Percentiles rank a stretch among this genome's conserved stretches.
phyloP scores from a whole-genome alignment of 2,797 vertebrate species.

The Nannoperca obscura region DNA sequence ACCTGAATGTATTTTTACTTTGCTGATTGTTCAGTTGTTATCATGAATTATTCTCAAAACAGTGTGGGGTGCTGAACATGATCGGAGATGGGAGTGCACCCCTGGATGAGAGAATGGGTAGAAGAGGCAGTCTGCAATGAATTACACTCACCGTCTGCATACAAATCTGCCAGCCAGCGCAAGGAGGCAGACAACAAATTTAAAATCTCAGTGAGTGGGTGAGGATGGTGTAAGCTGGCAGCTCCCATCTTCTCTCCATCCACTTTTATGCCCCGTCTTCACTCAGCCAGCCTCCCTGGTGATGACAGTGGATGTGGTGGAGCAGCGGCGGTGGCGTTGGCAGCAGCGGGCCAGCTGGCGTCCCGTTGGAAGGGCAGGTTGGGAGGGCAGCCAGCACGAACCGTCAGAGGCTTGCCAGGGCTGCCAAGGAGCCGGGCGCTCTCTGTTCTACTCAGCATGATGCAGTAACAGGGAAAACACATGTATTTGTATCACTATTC shows the following conservation, averaged over 20 bases:
- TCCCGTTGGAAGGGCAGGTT: conserved; percentile 50
- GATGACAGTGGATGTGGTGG: conserved; percentile 54
- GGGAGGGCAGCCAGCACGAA: conserved; percentile 63
- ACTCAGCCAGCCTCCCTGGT: conserved; percentile 48
- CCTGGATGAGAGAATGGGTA: conserved; percentile 41
- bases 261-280: conserved; percentile 25
- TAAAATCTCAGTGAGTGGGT: conserved; percentile 68
- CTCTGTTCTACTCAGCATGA: conserved; percentile 52
- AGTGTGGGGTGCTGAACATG: conserved; percentile 23
- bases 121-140: conserved; percentile 43
- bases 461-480: conserved; percentile 46
- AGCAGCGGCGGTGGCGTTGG: conserved; percentile 19
- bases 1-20: conserved; percentile 45
- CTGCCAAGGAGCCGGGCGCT: conserved; percentile 43
- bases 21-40: conserved; percentile 44
- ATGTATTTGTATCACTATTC: conserved; percentile 16
- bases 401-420: conserved; percentile 65
- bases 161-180: conserved; percentile 50
- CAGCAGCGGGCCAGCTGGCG: conserved; percentile 70
- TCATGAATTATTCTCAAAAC: conserved; percentile 54
- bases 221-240: conserved; percentile 65
- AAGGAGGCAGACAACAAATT: conserved; percentile 64
- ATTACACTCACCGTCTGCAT: conserved; percentile 58
- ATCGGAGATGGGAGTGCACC: conserved; percentile 11
- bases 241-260: conserved; percentile 55